Evolutionary conservation across 92 coral and sea anemone genomes (phyloP).

Genomic region (Hydrozoanthus gracilis): DNA sequence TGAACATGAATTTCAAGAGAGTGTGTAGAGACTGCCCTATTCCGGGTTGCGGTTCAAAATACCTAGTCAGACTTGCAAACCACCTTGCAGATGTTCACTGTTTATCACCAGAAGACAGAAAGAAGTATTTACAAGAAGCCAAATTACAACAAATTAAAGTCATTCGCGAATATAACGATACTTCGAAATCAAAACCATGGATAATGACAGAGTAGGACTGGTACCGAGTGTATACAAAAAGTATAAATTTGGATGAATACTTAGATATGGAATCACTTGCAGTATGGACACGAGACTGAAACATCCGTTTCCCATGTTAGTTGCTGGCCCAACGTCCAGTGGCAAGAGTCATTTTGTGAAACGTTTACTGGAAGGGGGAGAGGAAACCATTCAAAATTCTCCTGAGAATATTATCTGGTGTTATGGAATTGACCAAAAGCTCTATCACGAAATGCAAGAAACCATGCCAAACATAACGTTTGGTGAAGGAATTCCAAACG

Average conservation of each 20-base stretch:
- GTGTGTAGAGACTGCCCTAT: conserved; percentile 38
- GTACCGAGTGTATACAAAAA: conserved; percentile 19
- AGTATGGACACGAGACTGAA: not conserved
- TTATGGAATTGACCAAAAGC: not conserved
- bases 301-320: conserved; percentile 9
- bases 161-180: conserved; percentile 17
- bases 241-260: conserved; percentile 1
- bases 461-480: not conserved
- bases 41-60: conserved; percentile 53
- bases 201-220: not conserved
- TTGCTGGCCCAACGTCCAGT: conserved; percentile 36
- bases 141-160: conserved; percentile 34
- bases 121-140: conserved; percentile 36
- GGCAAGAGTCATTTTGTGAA: conserved; percentile 53
- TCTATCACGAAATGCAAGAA: not conserved
- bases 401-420: conserved; percentile 50
- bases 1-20: conserved; percentile 10
- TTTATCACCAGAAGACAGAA: conserved; percentile 35
- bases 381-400: conserved; percentile 28
- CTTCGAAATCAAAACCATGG: conserved; percentile 10
- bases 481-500: not conserved
- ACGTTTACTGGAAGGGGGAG: not conserved
- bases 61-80: not conserved
- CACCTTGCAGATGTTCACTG: not conserved
- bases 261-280: not conserved